phyloP scores from a whole-genome alignment of 2,113 vertebrate species.

The Sciurus niger region DNA sequence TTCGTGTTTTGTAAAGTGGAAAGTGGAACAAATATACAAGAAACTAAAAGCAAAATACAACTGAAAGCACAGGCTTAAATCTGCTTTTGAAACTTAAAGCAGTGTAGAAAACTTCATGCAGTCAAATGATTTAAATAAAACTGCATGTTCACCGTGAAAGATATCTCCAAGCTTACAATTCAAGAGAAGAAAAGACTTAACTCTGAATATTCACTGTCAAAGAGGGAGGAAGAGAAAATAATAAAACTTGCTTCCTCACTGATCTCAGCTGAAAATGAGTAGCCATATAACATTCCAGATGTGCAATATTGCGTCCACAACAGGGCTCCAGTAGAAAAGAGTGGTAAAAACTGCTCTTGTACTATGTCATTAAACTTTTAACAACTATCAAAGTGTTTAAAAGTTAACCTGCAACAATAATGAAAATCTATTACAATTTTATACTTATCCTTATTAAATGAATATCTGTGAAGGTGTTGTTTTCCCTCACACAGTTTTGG shows the following conservation, averaged over 20 bases:
- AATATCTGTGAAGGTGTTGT: not conserved
- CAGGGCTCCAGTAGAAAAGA: not conserved
- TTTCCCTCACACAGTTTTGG: not conserved
- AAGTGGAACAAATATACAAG: not conserved
- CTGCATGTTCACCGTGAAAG: not conserved
- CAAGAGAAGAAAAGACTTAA: not conserved
- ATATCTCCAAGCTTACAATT: not conserved
- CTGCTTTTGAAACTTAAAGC: not conserved
- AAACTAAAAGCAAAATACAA: not conserved
- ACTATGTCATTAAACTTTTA: constrained; percentile 6
- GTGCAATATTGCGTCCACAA: not conserved
- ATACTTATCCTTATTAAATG: not conserved
- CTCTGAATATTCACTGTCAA: not conserved
- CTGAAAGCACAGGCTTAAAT: not conserved
- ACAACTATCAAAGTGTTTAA: not conserved
- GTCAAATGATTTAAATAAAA: not conserved
- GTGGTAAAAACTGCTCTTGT: not conserved
- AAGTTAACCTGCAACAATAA: not conserved
- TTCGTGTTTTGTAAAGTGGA: not conserved
- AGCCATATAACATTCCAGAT: not conserved
- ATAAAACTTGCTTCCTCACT: not conserved
- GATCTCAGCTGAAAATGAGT: not conserved
- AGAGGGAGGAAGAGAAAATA: not conserved
- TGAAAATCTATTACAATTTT: not conserved
- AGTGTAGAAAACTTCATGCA: not conserved